Base-by-base conservation (phyloP, 2,113 vertebrate genomes). In the Cyprinodon brontotheroides region DNA sequence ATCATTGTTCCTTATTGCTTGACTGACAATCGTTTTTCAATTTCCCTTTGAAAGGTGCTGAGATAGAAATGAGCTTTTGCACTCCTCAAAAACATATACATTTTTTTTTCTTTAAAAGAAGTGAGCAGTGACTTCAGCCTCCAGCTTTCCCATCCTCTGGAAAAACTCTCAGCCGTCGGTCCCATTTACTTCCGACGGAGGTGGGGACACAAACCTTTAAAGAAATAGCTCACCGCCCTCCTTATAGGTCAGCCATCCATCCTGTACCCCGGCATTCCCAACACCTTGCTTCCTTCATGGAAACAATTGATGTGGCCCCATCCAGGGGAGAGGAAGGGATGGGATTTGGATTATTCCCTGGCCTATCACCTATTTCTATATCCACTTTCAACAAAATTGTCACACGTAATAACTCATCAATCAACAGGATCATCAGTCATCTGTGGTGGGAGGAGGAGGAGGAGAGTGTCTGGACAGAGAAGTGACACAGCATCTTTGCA, bases 141-240 rank as follows among this genome's bases (percentile, higher is more conserved):
- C 89, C 92, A 93, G 89, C 82, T 92, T 92, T 94, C 91, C 91
- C 90, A 91, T 88, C 89, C 86, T 92, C 89, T 90, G 91, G 91
- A 92, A 92, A 92, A 93, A 84, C 90, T 83, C 87, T 92, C 81
- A 86, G 82, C 89, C 36, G 89, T 76, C 80, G 85, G 80, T 92
- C 89, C 89, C 75, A 29, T 84, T 80, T 72, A 82, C 89, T 93
- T 93, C 91, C 92, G 85, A 90, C 85, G 90, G 92, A 92, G 91
- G 92, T 80, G 91, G 92, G 87, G 83, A 87, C 80, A 87, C 80
- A 88, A 73, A 86, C 84, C 83, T 92, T 92, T 91, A 90, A 92
- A 93, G 89, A 88, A 88, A 93, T 92, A 91, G 86, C 84, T 90
- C 86, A 86, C 82, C 83, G 82, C 90, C 89, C 83, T 89, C 83